Base-by-base conservation (phyloP, 2,888 invertebrate genomes). In the Zygogramma bicolorata region DNA sequence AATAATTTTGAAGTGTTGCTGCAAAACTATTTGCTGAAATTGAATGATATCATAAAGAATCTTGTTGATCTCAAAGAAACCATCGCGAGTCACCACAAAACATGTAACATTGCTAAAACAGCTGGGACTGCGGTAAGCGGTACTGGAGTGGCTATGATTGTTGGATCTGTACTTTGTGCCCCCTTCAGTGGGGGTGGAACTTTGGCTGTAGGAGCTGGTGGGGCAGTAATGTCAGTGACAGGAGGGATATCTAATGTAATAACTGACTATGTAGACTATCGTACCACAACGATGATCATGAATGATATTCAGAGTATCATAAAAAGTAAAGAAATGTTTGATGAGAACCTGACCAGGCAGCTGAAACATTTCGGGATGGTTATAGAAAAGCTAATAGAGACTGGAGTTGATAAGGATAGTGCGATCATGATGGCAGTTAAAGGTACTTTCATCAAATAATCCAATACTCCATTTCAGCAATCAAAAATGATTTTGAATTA, bases 171-270 rank as follows among this genome's bases (percentile, higher is more conserved):
- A 8, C 68, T 76, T 15, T 70, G 71, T 71, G 77, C 78, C 7
- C 78, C 80, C 2, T 34, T 80, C 5, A 79, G 77, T 62, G 76
- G 70, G n/a, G 79, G 79, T 31, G 74, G 73, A 68, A 73, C 78
- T n/a, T 53, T 80, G 38, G 62, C 76, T 22, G 46, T 78, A 27
- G 80, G 80, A 46, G 78, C 80, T 67, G 76, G 79, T 49, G 80
- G 80, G n/a, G 80, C 79, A n/a, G 71, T 77, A 5, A 78, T 80
- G 80, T 80, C 80, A 29, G 73, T 80, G 15, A 78, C 79, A 31
- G 80, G 80, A 25, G 78, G 79, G 20, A 29, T 80, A 25, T 77
- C 80, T 3, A 79, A 80, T 53, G 75, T 75, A 2, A 63, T 80
- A 27, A 79, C 78, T 6, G 80, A 80, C 42, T 80, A 79, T 65